A percentile compares a stretch with the other conserved stretches of the same genome.
These are phyloP conservation scores for Salvelinus sp. DNA, from an alignment of 2,113 vertebrate genomes.

Conservation along the genomic window DNA sequence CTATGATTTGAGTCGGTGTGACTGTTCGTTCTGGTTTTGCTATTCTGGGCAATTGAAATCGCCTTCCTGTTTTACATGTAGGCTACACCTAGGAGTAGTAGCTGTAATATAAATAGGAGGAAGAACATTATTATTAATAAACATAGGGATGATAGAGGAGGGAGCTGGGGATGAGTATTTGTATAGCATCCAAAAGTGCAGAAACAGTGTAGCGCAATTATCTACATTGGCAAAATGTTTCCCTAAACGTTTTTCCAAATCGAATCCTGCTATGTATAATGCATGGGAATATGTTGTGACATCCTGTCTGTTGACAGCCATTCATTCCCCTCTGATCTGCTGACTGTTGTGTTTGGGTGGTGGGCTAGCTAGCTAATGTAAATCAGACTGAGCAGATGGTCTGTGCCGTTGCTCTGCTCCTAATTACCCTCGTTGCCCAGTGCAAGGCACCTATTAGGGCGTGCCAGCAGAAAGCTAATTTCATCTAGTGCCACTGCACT, in stretches of 20 bases:
- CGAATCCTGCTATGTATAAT: not conserved
- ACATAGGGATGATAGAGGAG: not conserved
- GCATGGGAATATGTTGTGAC: not conserved
- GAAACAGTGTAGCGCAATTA: not conserved
- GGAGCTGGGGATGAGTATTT: not conserved
- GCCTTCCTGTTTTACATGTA: not conserved
- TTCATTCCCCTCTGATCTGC: not conserved
- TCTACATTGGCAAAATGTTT: not conserved
- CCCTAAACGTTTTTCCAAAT: not conserved
- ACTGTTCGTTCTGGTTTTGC: not conserved
- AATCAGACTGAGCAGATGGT: constrained; percentile 39
- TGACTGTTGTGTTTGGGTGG: not conserved
- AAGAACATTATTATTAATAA: not conserved
- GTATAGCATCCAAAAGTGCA: not conserved
- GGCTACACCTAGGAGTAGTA: not conserved
- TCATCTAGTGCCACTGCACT: constrained; percentile 19
- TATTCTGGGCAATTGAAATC: not conserved
- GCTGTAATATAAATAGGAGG: not conserved
- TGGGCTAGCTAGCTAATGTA: constrained; percentile 9
- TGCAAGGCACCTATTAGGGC: constrained; percentile 32
- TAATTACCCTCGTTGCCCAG: constrained; percentile 37
- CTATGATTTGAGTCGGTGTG: constrained; percentile 8
- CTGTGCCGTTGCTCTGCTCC: constrained; percentile 20
- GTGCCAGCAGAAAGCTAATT: constrained; percentile 24
- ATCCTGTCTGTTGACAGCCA: not conserved